Evolutionary conservation across 2,888 invertebrate species (phyloP).

Genomic region (Zelleria hepariella): DNA sequence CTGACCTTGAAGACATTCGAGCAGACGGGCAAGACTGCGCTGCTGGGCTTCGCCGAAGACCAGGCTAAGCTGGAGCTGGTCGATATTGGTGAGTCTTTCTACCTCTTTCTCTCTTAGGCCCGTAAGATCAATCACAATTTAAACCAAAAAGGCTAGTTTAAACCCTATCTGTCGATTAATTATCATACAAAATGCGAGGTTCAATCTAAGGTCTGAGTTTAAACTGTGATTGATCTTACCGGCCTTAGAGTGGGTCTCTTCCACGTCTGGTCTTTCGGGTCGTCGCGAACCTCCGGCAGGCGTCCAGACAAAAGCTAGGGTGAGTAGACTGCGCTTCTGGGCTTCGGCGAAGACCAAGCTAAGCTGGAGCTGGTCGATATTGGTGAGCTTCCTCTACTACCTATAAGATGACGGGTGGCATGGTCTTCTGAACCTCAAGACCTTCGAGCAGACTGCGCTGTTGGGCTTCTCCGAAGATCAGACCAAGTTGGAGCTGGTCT

Average conservation of each 20-base stretch:
- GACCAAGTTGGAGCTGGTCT: slow-evolving; percentile 82
- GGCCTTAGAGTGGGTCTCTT: no score
- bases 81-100: slow-evolving; percentile 72
- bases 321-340: slow-evolving; percentile 76
- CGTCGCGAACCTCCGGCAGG: neutral
- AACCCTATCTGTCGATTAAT: no score
- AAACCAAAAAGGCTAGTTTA: no score
- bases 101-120: no score
- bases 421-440: slow-evolving; percentile 79
- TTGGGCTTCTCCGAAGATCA: slow-evolving; percentile 82
- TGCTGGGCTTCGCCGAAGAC: slow-evolving; percentile 79
- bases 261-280: neutral
- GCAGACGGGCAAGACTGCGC: slow-evolving; percentile 71
- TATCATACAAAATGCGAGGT: no score
- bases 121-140: no score
- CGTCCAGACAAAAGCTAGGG: no score
- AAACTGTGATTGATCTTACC: slow-evolving; percentile 69
- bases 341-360: slow-evolving; percentile 81
- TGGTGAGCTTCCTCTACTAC: no score
- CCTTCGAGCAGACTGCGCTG: slow-evolving; percentile 75
- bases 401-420: no score
- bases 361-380: no score
- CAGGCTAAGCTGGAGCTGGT: slow-evolving; percentile 85
- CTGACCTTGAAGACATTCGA: slow-evolving; percentile 81
- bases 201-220: no score